Evolutionary conservation across 2,888 invertebrate genomes (phyloP), one percentile per base, ranked within the genome.

Genomic region (Gastrophysa polygoni): DNA sequence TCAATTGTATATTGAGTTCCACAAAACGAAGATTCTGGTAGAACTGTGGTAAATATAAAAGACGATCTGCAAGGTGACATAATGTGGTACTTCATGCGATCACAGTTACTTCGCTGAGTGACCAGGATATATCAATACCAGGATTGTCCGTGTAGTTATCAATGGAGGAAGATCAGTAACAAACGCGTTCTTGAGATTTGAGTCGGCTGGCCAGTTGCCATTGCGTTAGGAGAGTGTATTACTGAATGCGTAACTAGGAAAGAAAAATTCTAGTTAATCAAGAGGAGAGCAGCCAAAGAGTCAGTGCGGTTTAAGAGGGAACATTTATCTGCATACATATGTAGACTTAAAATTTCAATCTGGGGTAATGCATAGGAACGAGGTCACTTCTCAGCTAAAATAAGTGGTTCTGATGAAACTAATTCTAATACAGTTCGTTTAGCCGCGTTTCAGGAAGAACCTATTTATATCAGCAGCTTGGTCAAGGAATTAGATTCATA

Each of bases 291-390:
- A n/a, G 38, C 38, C 1, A 14, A 10, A 10, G 17, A 47, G 21
- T 44, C 17, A 54, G 44, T 47, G 32, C 48, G 47, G 18, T 59
- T 63, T 59, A 52, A 56, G 43, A 55, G 57, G 46, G 17, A 59
- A 57, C 63, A 66, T 66, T 59, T 55, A 56, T 62, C 60, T 62
- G 62, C 67, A 67, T 64, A 67, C 59, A 62, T 60, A 64, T 67
- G 64, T 52, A 67, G 64, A 64, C 63, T 64, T 67, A 67, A 64
- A 67, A 64, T 64, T 64, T 59, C 64, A 67, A 64, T 67, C 60
- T 64, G 57, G 60, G 55, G 56, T 59, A 65, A 65, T 62, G 59
- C 60, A 58, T 57, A 56, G 62, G 59, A 65, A 62, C 60, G 66
- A 51, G 52, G 54, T 49, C 57, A 62, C 55, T 49, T 49, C 61